Conservation (phyloP, 2,797 vertebrate species). For the Ctenochaetus hawaiiensis region DNA sequence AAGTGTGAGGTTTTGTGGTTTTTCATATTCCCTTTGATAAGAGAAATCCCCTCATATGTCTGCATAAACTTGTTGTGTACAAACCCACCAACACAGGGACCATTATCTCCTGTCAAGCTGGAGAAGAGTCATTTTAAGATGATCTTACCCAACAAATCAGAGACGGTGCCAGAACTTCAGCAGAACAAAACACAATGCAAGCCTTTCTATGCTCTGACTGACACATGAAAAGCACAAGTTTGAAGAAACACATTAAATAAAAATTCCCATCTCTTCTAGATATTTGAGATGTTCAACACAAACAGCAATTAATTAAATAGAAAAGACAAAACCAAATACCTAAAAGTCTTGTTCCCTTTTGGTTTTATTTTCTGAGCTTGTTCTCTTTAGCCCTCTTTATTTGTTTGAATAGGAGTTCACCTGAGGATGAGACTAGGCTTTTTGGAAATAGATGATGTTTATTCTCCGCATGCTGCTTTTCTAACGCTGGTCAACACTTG, state of each 20-base stretch:
- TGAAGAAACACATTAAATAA: neutral
- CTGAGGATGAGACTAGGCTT: constrained; percentile 69
- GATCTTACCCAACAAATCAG: constrained; percentile 35
- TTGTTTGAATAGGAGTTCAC: constrained; percentile 70
- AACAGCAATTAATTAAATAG: neutral
- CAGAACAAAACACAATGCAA: constrained; percentile 15
- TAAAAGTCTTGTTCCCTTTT: neutral
- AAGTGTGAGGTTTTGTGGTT: constrained; percentile 31
- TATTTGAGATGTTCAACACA: neutral
- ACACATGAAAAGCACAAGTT: neutral
- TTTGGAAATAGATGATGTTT: constrained; percentile 65
- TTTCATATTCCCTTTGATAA: constrained; percentile 46
- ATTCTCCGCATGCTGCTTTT: constrained; percentile 65
- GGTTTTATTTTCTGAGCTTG: constrained; percentile 1
- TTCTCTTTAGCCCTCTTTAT: constrained; percentile 65
- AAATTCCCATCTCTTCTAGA: neutral
- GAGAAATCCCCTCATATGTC: constrained; percentile 59
- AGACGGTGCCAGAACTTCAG: constrained; percentile 8
- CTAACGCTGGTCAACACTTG: constrained; percentile 40
- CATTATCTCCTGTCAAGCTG: constrained; percentile 38
- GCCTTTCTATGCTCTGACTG: constrained; percentile 17
- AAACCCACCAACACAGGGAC: constrained; percentile 3
- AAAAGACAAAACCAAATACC: neutral
- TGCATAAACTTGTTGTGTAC: constrained; percentile 40
- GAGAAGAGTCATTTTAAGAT: constrained; percentile 13